phyloP scores from a whole-genome alignment of 2,888 invertebrate genomes.

The Eurytoma californica region DNA sequence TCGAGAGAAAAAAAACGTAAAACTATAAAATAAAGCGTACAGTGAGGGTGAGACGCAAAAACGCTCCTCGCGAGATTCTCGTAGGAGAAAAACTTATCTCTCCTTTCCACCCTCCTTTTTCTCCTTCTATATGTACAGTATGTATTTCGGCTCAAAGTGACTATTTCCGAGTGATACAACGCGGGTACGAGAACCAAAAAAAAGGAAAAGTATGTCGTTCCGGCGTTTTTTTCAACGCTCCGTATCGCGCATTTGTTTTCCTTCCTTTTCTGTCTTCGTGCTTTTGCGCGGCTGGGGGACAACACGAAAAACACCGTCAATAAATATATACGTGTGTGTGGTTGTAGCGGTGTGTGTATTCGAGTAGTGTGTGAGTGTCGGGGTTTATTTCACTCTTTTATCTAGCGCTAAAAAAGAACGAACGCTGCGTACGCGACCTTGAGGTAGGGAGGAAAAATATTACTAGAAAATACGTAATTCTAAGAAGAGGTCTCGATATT shows the following conservation, averaged over 20 bases:
- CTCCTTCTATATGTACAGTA: constrained; percentile 26
- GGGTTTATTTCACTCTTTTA: constrained; percentile 14
- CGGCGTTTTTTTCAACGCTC: neutral
- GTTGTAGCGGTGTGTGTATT: neutral
- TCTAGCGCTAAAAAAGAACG: constrained; percentile 54
- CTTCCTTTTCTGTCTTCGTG: neutral
- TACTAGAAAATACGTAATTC: constrained; percentile 58
- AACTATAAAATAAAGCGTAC: neutral
- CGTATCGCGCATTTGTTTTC: neutral
- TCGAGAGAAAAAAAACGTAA: neutral
- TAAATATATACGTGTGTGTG: neutral
- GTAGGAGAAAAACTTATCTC: constrained; percentile 6
- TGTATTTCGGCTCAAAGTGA: constrained; percentile 1
- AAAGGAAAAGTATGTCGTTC: constrained; percentile 9
- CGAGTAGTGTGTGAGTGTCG: neutral
- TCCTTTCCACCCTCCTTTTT: neutral
- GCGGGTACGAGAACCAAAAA: neutral
- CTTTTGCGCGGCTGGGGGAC: constrained; percentile 1
- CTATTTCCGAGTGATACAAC: neutral
- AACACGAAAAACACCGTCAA: neutral
- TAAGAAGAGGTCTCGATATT: constrained; percentile 55
- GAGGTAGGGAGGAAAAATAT: constrained; percentile 67
- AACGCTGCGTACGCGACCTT: constrained; percentile 62
- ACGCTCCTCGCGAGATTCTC: constrained; percentile 22
- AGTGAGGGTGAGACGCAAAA: constrained; percentile 8